A percentile compares a stretch with the other conserved stretches of the same genome.
Evolutionary conservation across 2,888 invertebrate species (phyloP).

Genomic region (Margaritifera margaritifera): DNA sequence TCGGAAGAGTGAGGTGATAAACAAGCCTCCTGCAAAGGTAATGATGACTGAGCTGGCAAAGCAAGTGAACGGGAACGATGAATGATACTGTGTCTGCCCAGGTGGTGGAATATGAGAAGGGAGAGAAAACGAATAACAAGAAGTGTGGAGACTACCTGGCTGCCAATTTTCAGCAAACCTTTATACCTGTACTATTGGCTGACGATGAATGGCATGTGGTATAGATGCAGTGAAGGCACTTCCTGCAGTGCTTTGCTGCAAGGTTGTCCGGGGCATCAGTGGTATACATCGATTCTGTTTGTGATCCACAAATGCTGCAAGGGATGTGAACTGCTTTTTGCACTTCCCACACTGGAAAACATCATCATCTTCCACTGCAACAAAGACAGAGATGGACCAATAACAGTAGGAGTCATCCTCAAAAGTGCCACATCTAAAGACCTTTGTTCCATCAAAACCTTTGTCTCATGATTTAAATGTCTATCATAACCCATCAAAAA

Average conservation of each 20-base stretch:
- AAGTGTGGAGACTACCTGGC: too few relatives aligned
- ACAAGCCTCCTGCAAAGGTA: too few relatives aligned
- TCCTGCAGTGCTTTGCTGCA: conserved; percentile 20
- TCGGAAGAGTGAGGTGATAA: too few relatives aligned
- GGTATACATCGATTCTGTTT: conserved; percentile 73
- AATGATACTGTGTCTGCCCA: too few relatives aligned
- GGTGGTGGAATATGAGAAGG: too few relatives aligned
- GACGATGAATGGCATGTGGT: conserved; percentile 14
- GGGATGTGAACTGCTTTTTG: conserved; percentile 79
- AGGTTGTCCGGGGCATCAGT: conserved; percentile 20
- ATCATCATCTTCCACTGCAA: conserved; percentile 78
- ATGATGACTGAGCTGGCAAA: too few relatives aligned
- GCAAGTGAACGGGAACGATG: too few relatives aligned
- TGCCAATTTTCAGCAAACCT: too few relatives aligned
- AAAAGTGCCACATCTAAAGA: neutral
- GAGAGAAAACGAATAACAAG: too few relatives aligned
- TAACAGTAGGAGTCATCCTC: neutral
- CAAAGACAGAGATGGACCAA: neutral
- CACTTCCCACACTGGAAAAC: conserved; percentile 82
- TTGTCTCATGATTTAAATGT: neutral
- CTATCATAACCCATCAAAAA: too few relatives aligned
- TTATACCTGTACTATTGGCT: conserved; percentile 15
- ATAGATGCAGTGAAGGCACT: conserved; percentile 32
- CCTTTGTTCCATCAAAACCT: neutral
- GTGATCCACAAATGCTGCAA: conserved; percentile 78